phyloP scores from a whole-genome alignment of 1,140 invertebrate species.

The Laupala kohalensis region DNA sequence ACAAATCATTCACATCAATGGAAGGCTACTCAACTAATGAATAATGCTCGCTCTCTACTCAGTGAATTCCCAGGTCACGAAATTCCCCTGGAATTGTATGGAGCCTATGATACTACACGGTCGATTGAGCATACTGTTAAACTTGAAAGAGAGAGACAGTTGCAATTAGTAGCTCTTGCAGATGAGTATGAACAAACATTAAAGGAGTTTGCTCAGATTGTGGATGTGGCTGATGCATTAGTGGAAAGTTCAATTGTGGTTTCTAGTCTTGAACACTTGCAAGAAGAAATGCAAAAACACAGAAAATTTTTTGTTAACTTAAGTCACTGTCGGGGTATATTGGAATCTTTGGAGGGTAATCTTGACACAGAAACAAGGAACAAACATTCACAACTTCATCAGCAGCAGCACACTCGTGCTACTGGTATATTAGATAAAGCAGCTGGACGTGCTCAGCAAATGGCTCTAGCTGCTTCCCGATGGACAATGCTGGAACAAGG shows the following conservation, averaged over 20 bases:
- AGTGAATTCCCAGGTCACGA: slow-evolving; percentile 47
- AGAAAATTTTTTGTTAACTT: slow-evolving; percentile 77
- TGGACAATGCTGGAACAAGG: slow-evolving; percentile 70
- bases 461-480: slow-evolving; percentile 65
- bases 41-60: slow-evolving; percentile 37
- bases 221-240: slow-evolving; percentile 62
- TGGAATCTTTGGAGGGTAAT: slow-evolving; percentile 72
- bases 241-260: slow-evolving; percentile 61
- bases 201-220: slow-evolving; percentile 71
- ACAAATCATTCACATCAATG: slow-evolving; percentile 37
- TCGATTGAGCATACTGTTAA: slow-evolving; percentile 50
- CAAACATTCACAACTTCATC: slow-evolving; percentile 58
- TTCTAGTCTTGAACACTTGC: slow-evolving; percentile 55
- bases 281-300: slow-evolving; percentile 78
- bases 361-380: slow-evolving; percentile 53
- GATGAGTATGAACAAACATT: slow-evolving; percentile 78
- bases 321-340: slow-evolving; percentile 61
- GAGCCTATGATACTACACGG: slow-evolving; percentile 47
- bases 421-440: slow-evolving; percentile 62
- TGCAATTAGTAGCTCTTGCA: slow-evolving; percentile 55
- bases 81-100: slow-evolving; percentile 49
- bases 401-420: slow-evolving; percentile 56
- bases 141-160: slow-evolving; percentile 54
- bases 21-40: slow-evolving; percentile 35
- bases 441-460: slow-evolving; percentile 59